Conservation (phyloP, 1,140 invertebrate species). For the Drosophila repletoides region DNA sequence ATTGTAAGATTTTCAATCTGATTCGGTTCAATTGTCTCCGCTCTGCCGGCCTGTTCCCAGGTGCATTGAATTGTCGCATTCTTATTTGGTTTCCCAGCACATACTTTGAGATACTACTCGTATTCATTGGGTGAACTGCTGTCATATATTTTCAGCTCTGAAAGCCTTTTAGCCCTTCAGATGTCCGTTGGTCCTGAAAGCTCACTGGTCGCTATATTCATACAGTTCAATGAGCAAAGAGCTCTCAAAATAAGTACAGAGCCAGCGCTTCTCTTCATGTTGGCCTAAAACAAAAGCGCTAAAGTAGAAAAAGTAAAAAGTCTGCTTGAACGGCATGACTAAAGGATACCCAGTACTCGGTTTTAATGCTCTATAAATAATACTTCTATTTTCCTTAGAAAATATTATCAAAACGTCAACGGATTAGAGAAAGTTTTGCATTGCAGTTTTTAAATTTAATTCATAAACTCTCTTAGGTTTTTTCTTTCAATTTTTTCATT, state of each 20-base stretch:
- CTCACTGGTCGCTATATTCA: conserved; percentile 54
- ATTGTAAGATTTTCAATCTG: conserved; percentile 16
- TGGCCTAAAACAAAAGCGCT: conserved; percentile 17
- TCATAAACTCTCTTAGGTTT: too few species aligned
- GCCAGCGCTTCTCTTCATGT: conserved; percentile 15
- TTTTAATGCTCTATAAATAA: too few species aligned
- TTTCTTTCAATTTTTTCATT: too few species aligned
- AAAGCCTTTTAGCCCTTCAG: conserved; percentile 20
- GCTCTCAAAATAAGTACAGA: conserved; percentile 53
- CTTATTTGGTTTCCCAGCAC: conserved; percentile 28
- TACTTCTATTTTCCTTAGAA: too few species aligned
- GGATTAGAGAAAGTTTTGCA: too few species aligned
- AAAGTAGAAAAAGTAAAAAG: conserved; percentile 10
- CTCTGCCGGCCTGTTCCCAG: conserved; percentile 43
- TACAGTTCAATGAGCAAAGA: conserved; percentile 61
- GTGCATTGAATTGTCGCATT: conserved; percentile 44
- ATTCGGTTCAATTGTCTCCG: conserved; percentile 12
- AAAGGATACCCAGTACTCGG: background rate
- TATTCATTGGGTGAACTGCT: conserved; percentile 3
- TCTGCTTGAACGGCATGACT: background rate
- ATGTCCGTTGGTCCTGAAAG: conserved; percentile 38
- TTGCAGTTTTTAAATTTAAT: too few species aligned
- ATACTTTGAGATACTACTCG: conserved; percentile 18
- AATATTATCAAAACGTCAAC: too few species aligned
- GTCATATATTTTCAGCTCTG: conserved; percentile 25